phyloP scores from a whole-genome alignment of 2,113 vertebrate species.

The Hippocampus abdominalis region DNA sequence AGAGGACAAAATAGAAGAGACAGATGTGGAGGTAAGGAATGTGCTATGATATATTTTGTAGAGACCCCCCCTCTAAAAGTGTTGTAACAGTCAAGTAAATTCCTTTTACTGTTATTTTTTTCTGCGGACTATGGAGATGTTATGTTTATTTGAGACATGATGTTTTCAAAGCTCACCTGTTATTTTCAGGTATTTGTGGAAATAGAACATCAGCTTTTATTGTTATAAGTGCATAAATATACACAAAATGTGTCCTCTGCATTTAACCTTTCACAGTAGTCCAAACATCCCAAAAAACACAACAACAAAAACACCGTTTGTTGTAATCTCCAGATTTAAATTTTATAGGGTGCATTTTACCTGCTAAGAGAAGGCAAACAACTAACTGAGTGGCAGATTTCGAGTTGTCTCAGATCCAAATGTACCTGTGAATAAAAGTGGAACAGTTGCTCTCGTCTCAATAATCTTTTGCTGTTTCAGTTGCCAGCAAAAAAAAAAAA shows the following conservation, averaged over 20 bases:
- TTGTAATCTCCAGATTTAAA: too few species aligned
- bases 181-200: background rate
- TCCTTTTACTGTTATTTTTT: background rate
- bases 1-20: conserved; percentile 81
- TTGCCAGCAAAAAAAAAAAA: too few species aligned
- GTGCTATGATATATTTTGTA: background rate
- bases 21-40: conserved; percentile 81
- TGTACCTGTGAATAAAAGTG: too few species aligned
- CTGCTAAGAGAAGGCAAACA: too few species aligned
- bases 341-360: too few species aligned
- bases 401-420: too few species aligned
- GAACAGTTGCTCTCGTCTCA: too few species aligned
- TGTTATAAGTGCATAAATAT: background rate
- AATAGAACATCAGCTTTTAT: background rate
- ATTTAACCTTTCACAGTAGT: too few species aligned
- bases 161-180: background rate
- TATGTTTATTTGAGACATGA: background rate
- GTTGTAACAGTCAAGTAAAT: background rate
- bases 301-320: too few species aligned
- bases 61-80: background rate
- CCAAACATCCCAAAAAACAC: too few species aligned
- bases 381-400: too few species aligned
- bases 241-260: background rate
- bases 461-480: too few species aligned
- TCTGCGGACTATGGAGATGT: background rate